A percentile compares a stretch with the other conserved stretches of the same genome.
These are phyloP conservation scores for Bruchidius siliquastri DNA, from an alignment of 2,888 invertebrate species.

Conservation along the genomic window DNA sequence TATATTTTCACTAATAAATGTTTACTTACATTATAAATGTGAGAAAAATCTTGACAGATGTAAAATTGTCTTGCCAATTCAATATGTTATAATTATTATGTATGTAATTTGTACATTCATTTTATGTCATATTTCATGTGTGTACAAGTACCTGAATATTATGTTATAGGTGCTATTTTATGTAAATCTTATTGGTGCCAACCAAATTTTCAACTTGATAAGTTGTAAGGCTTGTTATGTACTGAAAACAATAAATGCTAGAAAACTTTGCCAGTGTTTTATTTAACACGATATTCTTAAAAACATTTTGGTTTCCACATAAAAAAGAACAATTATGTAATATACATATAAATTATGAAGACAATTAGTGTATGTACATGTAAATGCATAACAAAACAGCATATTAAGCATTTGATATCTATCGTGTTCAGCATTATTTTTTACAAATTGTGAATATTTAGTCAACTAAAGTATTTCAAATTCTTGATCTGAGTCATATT, in stretches of 20 bases:
- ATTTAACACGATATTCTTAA: slow-evolving; percentile 10
- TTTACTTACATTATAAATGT: too few relatives aligned
- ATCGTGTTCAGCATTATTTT: background rate
- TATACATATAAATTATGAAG: slow-evolving; percentile 15
- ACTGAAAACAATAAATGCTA: slow-evolving; percentile 1
- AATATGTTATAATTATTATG: background rate
- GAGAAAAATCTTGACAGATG: too few relatives aligned
- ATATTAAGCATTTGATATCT: background rate
- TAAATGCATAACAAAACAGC: slow-evolving; percentile 15
- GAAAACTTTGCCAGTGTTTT: slow-evolving; percentile 6
- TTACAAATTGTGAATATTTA: background rate
- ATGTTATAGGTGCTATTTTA: background rate
- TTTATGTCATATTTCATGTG: background rate
- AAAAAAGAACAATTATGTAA: slow-evolving; percentile 16
- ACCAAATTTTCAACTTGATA: slow-evolving; percentile 2
- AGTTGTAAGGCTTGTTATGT: slow-evolving; percentile 30
- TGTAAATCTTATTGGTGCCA: slow-evolving; percentile 1
- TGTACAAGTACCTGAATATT: background rate
- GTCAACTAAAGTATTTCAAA: slow-evolving; percentile 68
- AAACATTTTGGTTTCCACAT: slow-evolving; percentile 10
- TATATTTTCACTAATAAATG: too few relatives aligned
- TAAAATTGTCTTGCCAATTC: too few relatives aligned
- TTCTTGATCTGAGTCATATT: slow-evolving; percentile 74
- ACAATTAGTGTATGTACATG: slow-evolving; percentile 16
- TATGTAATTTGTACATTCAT: background rate